Evolutionary conservation across 2,888 invertebrate species (phyloP).

Genomic region (Aspidapion aeneum): DNA sequence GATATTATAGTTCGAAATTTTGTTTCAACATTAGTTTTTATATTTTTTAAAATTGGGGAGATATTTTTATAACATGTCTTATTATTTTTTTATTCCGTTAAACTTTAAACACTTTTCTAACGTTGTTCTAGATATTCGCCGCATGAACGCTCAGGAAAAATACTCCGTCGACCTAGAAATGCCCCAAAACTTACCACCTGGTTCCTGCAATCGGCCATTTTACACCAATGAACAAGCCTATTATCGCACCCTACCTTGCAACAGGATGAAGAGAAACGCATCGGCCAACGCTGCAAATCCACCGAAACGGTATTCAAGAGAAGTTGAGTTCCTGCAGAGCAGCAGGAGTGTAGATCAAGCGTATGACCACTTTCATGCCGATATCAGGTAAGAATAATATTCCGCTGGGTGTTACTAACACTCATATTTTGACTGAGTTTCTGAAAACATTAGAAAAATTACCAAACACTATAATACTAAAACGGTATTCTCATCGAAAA

Average conservation of each 20-base stretch:
- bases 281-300: constrained; percentile 53
- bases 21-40: too few relatives aligned
- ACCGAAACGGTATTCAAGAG: constrained; percentile 56
- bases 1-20: too few relatives aligned
- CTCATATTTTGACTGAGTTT: too few relatives aligned
- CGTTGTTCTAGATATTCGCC: constrained; percentile 42
- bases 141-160: constrained; percentile 71
- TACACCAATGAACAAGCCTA: constrained; percentile 31
- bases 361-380: constrained; percentile 52
- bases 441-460: too few relatives aligned
- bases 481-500: too few relatives aligned
- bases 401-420: too few relatives aligned
- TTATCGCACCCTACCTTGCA: constrained; percentile 74
- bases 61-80: too few relatives aligned
- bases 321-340: constrained; percentile 56
- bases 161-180: constrained; percentile 73
- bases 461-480: too few relatives aligned
- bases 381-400: constrained; percentile 45
- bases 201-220: constrained; percentile 37
- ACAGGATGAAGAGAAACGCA: constrained; percentile 55
- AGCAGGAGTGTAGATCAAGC: constrained; percentile 50
- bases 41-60: too few relatives aligned
- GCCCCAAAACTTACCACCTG: constrained; percentile 68
- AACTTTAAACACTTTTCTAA: too few relatives aligned
- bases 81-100: too few relatives aligned